Conservation (phyloP, 2,797 vertebrate genomes). For the Dryobates pubescens region DNA sequence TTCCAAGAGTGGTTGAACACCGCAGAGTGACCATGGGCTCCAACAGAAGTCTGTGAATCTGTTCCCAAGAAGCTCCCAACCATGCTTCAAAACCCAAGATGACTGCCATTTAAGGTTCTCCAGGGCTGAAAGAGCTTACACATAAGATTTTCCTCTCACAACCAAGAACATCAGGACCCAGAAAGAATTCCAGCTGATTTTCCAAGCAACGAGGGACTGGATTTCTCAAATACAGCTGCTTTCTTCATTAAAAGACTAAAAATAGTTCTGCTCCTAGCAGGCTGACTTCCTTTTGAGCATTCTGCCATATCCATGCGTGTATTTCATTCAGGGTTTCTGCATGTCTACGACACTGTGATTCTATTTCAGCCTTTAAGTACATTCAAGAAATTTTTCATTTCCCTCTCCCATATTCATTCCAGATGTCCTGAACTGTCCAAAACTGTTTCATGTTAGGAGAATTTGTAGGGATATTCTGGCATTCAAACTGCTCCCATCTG, state of each 20-base stretch:
- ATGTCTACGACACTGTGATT: conserved; percentile 66
- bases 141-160: conserved; percentile 57
- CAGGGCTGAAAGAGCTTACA: conserved; percentile 44
- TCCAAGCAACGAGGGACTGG: conserved; percentile 62
- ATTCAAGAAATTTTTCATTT: conserved; percentile 72
- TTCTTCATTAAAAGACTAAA: conserved; percentile 80
- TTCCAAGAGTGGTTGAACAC: conserved; percentile 14
- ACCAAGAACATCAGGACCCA: conserved; percentile 66
- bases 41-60: conserved; percentile 16
- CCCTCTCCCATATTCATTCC: conserved; percentile 50
- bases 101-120: conserved; percentile 59
- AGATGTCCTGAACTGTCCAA: conserved; percentile 68
- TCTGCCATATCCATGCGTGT: conserved; percentile 74
- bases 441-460: conserved; percentile 38
- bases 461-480: conserved; percentile 58
- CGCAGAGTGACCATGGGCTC: background rate
- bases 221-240: conserved; percentile 78
- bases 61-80: conserved; percentile 43
- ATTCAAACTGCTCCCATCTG: conserved; percentile 48
- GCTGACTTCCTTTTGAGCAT: conserved; percentile 76
- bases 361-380: conserved; percentile 74
- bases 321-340: conserved; percentile 77
- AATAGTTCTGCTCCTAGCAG: conserved; percentile 73
- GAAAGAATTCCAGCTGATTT: conserved; percentile 72
- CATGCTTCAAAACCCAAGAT: conserved; percentile 36